These are phyloP conservation scores for Gadus chalcogrammus DNA, from an alignment of 2,113 vertebrate species.

Conservation along the genomic window DNA sequence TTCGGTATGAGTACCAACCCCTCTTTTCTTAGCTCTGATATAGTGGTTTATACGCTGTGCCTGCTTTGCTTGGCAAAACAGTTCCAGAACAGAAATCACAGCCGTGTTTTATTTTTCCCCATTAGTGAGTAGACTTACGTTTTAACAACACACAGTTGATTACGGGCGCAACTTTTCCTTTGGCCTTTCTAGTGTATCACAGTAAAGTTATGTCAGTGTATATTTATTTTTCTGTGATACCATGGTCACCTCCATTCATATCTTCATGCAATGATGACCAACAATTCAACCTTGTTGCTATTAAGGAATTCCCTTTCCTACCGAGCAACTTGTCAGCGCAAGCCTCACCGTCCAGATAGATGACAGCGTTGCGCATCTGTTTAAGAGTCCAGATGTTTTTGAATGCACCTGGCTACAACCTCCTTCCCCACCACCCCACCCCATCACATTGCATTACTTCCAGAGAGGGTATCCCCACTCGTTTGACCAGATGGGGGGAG, in stretches of 20 bases:
- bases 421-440: constrained; percentile 25
- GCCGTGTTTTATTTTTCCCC: background rate
- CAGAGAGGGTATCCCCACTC: constrained; percentile 25
- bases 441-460: background rate
- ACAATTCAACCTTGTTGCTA: constrained; percentile 20
- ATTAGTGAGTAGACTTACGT: background rate
- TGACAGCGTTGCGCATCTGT: constrained; percentile 40
- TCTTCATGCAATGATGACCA: constrained; percentile 9
- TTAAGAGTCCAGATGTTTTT: constrained; percentile 63
- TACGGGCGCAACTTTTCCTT: background rate
- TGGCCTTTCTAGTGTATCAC: background rate
- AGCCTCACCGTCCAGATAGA: constrained; percentile 47
- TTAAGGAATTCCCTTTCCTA: constrained; percentile 27
- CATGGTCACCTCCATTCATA: background rate
- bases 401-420: constrained; percentile 48
- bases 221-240: background rate
- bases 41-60: background rate
- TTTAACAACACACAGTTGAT: background rate
- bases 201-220: background rate
- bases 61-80: background rate
- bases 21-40: too few species aligned
- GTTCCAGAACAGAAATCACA: background rate
- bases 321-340: constrained; percentile 39
- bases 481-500: constrained; percentile 37
- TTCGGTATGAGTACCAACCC: too few species aligned